Base-by-base conservation (phyloP, 2,888 invertebrate species). In the Melieria omissa region DNA sequence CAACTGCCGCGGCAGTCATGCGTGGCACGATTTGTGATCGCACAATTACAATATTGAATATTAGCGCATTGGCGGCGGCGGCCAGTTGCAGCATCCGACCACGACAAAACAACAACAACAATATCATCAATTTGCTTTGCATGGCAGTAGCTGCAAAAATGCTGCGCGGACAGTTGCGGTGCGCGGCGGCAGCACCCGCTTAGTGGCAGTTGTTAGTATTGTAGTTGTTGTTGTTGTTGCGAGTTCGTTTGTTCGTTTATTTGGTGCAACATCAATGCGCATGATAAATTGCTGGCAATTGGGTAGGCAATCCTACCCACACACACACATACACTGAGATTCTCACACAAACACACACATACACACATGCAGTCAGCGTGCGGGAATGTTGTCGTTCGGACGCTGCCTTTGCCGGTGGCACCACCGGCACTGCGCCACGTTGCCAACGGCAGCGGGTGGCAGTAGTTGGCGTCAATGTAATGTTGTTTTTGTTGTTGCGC, bases 41-140 rank as follows among this genome's bases (percentile, higher is more conserved):
- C 47, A 65, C 81, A 81, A 81, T 81, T 81, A 82, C 82, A 81
- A 81, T 82, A 82, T 82, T 81, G 81, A 82, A 81, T 81, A 83
- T 83, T 83, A 80, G 78, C 80, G 77, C 78, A 78, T 82, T 81
- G 81, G 79, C 80, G 75, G 58, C 64, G 58, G 68, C 46, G 64
- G 58, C 58, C 29, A 58, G 9, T 12, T 29, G 42, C 3, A 29
- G 58, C 41, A 29, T 14, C 5, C 29, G 10, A 41, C 9, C 29
- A 41, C 9, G n/a, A 9, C 16, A 41, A 29, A 57, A 7, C 4
- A 14, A 4, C 5, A 1, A 58, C 9, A 4, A 58, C 12, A 58
- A 42, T 1, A 3, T 4, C 42, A 29, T 1, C 42, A 60, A 42
- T 42, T 41, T 60, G 41, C 7, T 12, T 44, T 44, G 44, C 14